A percentile compares a stretch with the other conserved stretches of the same genome.
phyloP scores from a whole-genome alignment of 2,797 vertebrate species.

The Morus bassanus region DNA sequence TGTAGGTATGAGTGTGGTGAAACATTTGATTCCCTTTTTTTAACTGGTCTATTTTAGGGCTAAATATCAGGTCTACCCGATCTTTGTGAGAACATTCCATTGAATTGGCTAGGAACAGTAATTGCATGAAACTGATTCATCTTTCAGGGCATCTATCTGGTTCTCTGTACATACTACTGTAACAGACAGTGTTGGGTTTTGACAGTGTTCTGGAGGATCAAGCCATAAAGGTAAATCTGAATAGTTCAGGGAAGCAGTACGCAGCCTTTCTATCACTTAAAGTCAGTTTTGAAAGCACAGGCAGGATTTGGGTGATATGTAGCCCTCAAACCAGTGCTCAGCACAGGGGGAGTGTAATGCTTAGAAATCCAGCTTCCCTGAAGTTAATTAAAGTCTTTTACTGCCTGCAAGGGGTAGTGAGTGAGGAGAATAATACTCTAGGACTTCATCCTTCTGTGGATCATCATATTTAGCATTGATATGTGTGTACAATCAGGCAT shows the following conservation, averaged over 20 bases:
- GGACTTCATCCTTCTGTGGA: neutral
- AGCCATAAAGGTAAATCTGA: neutral
- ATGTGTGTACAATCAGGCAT: neutral
- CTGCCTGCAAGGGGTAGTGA: neutral
- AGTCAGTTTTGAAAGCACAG: neutral
- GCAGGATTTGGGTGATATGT: neutral
- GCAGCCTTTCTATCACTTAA: neutral
- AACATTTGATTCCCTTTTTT: neutral
- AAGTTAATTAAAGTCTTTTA: neutral
- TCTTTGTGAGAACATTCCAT: neutral
- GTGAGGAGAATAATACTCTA: neutral
- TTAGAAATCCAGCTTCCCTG: neutral
- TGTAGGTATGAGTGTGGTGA: neutral
- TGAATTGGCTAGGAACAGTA: neutral
- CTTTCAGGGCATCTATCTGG: neutral
- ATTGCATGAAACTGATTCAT: neutral
- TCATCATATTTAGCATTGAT: neutral
- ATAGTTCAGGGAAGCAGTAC: neutral
- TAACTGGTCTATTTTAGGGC: neutral
- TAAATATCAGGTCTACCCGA: neutral
- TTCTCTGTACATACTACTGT: neutral
- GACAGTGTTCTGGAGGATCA: neutral
- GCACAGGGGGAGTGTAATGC: neutral
- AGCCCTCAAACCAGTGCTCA: neutral
- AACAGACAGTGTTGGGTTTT: neutral